Conservation (phyloP, 2,888 invertebrate genomes). For the Aporophyla nigra region DNA sequence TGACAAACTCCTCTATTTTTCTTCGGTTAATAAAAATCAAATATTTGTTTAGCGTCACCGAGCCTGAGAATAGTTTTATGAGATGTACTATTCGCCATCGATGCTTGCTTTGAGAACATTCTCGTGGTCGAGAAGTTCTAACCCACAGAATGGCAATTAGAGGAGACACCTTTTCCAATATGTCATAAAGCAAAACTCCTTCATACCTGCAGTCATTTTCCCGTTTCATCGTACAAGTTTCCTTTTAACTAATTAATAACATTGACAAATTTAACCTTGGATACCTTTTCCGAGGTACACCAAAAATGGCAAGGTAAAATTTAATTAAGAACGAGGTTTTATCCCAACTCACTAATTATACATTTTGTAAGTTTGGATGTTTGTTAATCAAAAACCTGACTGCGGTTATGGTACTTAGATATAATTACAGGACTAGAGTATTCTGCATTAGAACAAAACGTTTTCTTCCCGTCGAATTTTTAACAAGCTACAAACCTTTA, state of each 20-base stretch:
- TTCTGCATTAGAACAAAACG: neutral
- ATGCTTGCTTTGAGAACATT: too few species aligned
- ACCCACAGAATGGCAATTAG: neutral
- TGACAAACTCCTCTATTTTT: too few species aligned
- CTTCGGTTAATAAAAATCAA: too few species aligned
- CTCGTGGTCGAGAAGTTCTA: neutral
- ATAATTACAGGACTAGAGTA: neutral
- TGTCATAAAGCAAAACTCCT: neutral
- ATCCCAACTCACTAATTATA: constrained; percentile 4
- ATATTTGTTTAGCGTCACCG: too few species aligned
- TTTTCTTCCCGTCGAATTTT: neutral
- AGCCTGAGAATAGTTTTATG: too few species aligned
- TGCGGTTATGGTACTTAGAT: neutral
- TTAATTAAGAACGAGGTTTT: constrained; percentile 18
- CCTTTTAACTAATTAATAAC: constrained; percentile 8
- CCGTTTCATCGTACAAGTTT: neutral
- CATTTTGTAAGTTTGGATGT: neutral
- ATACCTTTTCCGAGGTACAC: constrained; percentile 7
- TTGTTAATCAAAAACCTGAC: constrained; percentile 5
- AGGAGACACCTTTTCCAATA: neutral
- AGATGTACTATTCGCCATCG: too few species aligned
- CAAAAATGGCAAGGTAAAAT: constrained; percentile 16
- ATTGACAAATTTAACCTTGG: constrained; percentile 13
- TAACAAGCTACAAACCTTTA: neutral
- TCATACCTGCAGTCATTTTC: neutral